Evolutionary conservation across 2,888 invertebrate species (phyloP).

Genomic region (Drosophila differens): DNA sequence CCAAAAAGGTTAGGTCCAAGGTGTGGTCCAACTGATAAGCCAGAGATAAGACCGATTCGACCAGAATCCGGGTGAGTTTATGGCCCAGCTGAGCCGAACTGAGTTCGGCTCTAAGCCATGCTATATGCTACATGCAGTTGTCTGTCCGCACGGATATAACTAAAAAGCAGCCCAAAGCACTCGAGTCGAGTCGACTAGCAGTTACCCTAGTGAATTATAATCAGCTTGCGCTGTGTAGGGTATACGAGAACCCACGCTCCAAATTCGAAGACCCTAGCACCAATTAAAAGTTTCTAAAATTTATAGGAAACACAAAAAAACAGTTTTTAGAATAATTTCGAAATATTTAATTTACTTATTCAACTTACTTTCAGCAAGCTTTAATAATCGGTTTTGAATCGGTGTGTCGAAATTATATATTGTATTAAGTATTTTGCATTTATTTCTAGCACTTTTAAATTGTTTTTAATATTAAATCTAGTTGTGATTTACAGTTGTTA

Average conservation of each 20-base stretch:
- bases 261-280: neutral
- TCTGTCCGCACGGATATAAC: slow-evolving; percentile 55
- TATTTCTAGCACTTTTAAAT: neutral
- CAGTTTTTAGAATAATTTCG: neutral
- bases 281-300: neutral
- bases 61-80: slow-evolving; percentile 17
- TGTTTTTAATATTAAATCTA: neutral
- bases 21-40: slow-evolving; percentile 68
- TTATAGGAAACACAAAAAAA: too few species aligned
- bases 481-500: neutral
- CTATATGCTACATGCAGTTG: slow-evolving; percentile 58
- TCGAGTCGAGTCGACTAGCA: neutral
- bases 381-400: neutral
- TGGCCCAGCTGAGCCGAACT: slow-evolving; percentile 33
- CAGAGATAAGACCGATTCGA: slow-evolving; percentile 7
- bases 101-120: slow-evolving; percentile 27
- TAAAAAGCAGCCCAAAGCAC: neutral
- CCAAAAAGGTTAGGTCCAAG: slow-evolving; percentile 65
- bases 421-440: neutral
- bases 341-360: neutral
- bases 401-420: neutral
- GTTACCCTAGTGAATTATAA: neutral
- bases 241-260: neutral
- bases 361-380: neutral
- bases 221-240: neutral